phyloP scores from a whole-genome alignment of 2,797 vertebrate genomes.

The Bradypodion pumilum region DNA sequence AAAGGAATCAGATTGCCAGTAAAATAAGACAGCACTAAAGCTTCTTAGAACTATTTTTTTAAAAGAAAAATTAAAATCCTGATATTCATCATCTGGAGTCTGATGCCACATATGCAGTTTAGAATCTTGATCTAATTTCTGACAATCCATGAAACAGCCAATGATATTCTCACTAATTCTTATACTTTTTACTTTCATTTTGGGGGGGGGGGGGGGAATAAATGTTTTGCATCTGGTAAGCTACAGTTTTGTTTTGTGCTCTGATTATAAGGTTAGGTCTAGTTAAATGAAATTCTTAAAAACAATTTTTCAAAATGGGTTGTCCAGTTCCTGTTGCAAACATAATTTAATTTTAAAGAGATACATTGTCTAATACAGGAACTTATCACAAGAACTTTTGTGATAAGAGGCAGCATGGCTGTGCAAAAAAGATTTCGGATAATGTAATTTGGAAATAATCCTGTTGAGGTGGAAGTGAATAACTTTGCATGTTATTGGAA shows the following conservation, averaged over 20 bases:
- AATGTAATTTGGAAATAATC: no score
- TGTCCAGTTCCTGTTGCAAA: background rate
- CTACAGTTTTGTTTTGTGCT: background rate
- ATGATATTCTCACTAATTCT: background rate
- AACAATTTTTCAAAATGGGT: background rate
- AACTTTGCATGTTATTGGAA: no score
- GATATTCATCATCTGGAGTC: background rate
- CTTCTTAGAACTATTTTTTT: background rate
- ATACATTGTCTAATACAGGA: background rate
- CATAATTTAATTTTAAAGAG: background rate
- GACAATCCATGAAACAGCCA: background rate
- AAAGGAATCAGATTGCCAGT: slow-evolving; percentile 9
- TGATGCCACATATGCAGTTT: background rate
- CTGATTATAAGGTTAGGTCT: background rate
- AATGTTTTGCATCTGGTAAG: background rate
- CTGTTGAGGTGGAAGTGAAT: no score
- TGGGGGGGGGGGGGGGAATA: no score
- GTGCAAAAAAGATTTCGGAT: no score
- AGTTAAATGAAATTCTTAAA: background rate
- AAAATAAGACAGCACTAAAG: background rate
- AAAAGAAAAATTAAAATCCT: background rate
- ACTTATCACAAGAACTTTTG: background rate
- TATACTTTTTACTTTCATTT: no score
- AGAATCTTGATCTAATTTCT: background rate
- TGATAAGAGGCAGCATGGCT: background rate